Base-by-base conservation (phyloP, 2,797 vertebrate species). In the Apogon hyalosoma region DNA sequence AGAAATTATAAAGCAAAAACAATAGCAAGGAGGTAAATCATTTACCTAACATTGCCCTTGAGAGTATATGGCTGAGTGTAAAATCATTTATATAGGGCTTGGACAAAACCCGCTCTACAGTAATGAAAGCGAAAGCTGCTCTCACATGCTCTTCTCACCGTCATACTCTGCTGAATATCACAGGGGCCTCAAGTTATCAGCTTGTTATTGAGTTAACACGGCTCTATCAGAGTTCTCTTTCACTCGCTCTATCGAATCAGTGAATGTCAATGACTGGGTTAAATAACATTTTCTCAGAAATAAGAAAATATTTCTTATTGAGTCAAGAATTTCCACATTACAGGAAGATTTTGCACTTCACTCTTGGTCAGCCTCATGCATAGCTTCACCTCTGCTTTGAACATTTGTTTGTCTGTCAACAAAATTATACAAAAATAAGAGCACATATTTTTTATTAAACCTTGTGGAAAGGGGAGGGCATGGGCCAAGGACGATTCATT, bases 1-100 rank as follows among this genome's bases (percentile, higher is more conserved):
- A 69, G 74, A 52, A 80, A 79, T 78, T 71, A 73, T 61, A 69
- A 65, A 73, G 48, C 56, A 47, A 59, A 83, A 87, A 83, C 77
- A 80, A 80, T n/a, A 65, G 77, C 75, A 24, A 69, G 70, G 64
- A 85, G 69, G 85, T 86, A 87, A 87, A 88, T 88, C 69, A 80
- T 85, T 87, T 77, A 77, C 66, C 72, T 74, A 84, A 83, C 80
- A 63, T 81, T 70, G 53, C 85, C 82, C 79, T 59, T 42, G 84
- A 88, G 83, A 86, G 75, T n/a, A 43, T 16, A 43, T 13, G 33
- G 51, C 45, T 47, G 57, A 54, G 69, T 66, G 66, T 75, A 82
- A 84, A 85, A 80, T 72, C 63, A 74, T 84, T 88, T 86, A 73
- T 83, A 73, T 12, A 74, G 77, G 66, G 66, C 52, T 63, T 11